Conservation (phyloP, 2,888 invertebrate genomes). For the Archips xylosteana region DNA sequence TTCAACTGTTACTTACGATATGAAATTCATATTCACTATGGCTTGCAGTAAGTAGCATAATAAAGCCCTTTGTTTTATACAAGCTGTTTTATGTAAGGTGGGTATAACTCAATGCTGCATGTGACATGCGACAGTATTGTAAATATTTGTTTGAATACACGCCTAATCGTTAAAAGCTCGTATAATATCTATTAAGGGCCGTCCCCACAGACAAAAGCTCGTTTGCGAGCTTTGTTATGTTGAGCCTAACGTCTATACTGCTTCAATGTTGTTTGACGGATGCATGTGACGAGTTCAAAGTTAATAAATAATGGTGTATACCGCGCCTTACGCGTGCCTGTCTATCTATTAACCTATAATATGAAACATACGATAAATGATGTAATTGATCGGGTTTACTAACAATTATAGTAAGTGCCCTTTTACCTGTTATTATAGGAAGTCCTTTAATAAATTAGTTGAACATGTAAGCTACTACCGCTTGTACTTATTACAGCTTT, state of each 20-base stretch:
- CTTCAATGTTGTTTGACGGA: background rate
- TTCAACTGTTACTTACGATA: background rate
- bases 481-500: background rate
- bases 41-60: background rate
- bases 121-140: constrained; percentile 26
- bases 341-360: background rate
- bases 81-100: background rate
- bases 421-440: background rate
- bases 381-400: constrained; percentile 4
- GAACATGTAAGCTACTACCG: background rate
- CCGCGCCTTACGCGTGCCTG: background rate
- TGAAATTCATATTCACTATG: background rate
- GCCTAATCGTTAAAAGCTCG: constrained; percentile 12
- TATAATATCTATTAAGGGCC: background rate
- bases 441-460: constrained; percentile 3
- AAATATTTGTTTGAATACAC: constrained; percentile 24
- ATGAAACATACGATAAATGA: background rate
- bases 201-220: constrained; percentile 1
- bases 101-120: constrained; percentile 15
- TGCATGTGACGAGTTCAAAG: background rate
- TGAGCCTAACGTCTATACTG: background rate
- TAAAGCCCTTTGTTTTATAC: constrained; percentile 8
- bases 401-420: background rate
- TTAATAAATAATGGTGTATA: background rate
- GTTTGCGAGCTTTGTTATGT: background rate